Percentiles rank a stretch among this genome's conserved stretches.
Conservation (phyloP, 2,113 vertebrate species). For the pig (Sus scrofa) region DNA sequence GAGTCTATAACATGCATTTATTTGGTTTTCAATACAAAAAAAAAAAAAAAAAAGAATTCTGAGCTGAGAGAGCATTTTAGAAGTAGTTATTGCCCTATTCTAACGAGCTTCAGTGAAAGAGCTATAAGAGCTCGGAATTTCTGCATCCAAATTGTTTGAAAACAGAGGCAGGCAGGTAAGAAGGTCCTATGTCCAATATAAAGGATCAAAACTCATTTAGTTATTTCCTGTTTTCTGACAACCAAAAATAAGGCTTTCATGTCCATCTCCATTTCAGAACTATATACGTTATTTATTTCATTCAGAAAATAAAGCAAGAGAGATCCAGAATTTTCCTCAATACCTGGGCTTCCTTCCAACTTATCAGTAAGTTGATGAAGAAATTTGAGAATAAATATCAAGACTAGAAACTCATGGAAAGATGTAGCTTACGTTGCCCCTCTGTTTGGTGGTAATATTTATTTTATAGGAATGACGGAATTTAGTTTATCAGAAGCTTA, state of each 20-base stretch:
- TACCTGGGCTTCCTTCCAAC: neutral
- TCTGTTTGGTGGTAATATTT: neutral
- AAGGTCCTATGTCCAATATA: neutral
- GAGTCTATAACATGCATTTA: neutral
- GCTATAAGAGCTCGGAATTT: neutral
- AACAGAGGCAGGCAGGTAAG: neutral
- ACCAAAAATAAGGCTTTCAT: neutral
- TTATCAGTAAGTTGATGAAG: neutral
- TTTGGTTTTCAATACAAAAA: neutral
- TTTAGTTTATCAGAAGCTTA: neutral
- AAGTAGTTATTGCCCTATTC: neutral
- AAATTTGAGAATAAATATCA: conserved; percentile 18
- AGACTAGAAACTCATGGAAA: neutral
- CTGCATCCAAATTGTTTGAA: neutral
- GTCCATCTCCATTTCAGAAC: conserved; percentile 19
- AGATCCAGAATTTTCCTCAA: neutral
- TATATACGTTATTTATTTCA: neutral
- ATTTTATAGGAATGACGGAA: neutral
- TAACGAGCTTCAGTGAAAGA: neutral
- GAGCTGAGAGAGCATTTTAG: neutral
- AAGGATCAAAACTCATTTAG: neutral
- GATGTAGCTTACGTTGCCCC: neutral
- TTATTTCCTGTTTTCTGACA: neutral
- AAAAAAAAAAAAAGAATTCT: neutral
- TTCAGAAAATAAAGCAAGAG: neutral